These are phyloP conservation scores for Calliopum simillimum DNA, from an alignment of 2,888 invertebrate genomes.

Conservation along the genomic window DNA sequence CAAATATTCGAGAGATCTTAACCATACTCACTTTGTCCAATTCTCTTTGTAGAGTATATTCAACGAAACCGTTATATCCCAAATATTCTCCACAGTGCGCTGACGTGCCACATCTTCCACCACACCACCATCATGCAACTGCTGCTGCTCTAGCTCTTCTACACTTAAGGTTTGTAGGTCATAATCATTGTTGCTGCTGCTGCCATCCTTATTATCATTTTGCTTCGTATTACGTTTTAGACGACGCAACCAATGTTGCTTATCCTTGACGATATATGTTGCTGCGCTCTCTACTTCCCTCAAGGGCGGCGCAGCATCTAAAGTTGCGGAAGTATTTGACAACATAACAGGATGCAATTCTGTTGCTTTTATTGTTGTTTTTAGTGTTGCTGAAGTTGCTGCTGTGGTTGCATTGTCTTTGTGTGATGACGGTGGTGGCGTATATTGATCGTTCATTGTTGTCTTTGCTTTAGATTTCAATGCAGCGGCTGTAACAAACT, in stretches of 20 bases:
- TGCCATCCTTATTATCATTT: background rate
- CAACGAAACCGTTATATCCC: constrained; percentile 86
- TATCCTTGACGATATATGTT: constrained; percentile 32
- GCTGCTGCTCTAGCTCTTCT: constrained; percentile 4
- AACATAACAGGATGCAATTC: background rate
- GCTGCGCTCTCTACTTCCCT: constrained; percentile 27
- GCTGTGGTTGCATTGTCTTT: constrained; percentile 24
- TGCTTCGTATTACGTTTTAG: background rate
- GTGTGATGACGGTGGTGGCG: constrained; percentile 6
- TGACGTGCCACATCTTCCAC: constrained; percentile 69
- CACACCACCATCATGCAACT: constrained; percentile 37
- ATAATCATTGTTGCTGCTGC: background rate
- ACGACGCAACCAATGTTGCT: background rate
- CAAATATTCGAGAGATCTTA: too few relatives aligned
- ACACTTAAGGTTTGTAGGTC: constrained; percentile 15
- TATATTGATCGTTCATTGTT: background rate
- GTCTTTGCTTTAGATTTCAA: constrained; percentile 23
- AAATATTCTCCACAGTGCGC: constrained; percentile 83
- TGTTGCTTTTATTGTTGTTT: constrained; percentile 23
- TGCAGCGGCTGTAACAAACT: constrained; percentile 2
- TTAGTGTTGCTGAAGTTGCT: constrained; percentile 3
- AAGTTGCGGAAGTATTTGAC: background rate
- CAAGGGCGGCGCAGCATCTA: background rate
- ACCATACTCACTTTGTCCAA: constrained; percentile 85
- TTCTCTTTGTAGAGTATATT: constrained; percentile 88